Conservation (phyloP, 2,113 vertebrate genomes). For the Stigmatopora argus region DNA sequence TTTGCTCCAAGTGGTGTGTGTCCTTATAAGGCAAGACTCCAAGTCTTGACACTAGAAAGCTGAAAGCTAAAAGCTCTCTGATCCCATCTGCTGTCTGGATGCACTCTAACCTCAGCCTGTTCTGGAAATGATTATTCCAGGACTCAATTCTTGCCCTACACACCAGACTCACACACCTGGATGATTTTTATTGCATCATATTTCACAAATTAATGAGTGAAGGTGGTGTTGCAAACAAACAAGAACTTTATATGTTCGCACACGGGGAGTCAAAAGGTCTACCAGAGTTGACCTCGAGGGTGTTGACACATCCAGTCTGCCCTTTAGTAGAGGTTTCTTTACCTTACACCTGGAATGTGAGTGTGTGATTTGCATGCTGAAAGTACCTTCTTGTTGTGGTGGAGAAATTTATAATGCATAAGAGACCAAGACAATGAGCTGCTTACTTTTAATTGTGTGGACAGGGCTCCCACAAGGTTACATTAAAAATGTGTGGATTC, state of each 20-base stretch:
- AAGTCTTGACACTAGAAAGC: constrained; percentile 37
- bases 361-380: constrained; percentile 17
- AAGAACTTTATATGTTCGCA: constrained; percentile 3
- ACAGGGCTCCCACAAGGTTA: neutral
- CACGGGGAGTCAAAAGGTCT: constrained; percentile 39
- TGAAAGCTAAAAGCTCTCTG: constrained; percentile 44
- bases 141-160: constrained; percentile 25
- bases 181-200: neutral
- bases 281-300: constrained; percentile 17
- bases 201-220: neutral
- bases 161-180: constrained; percentile 10
- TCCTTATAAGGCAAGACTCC: constrained; percentile 64
- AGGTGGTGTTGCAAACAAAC: constrained; percentile 9
- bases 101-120: constrained; percentile 40
- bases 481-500: neutral
- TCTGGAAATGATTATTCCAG: constrained; percentile 54
- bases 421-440: neutral
- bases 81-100: constrained; percentile 51
- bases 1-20: constrained; percentile 32
- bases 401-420: neutral
- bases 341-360: constrained; percentile 2
- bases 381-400: constrained; percentile 6
- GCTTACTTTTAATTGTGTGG: neutral
- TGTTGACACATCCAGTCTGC: constrained; percentile 24
- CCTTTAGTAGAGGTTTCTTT: neutral